Conservation (phyloP, 2,113 vertebrate genomes). For the Formicarius rufipectus region DNA sequence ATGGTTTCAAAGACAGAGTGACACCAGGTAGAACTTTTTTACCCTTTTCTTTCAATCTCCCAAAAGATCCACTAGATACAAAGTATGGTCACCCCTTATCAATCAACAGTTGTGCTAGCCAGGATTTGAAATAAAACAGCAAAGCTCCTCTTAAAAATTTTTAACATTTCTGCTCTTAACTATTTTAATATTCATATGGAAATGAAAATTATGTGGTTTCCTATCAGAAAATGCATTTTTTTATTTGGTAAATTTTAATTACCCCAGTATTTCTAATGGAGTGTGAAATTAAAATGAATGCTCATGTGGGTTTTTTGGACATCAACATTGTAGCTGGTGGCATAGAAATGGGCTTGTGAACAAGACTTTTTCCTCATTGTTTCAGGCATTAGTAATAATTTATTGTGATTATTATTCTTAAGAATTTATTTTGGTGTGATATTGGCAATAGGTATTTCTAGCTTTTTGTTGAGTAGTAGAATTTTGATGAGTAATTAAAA, state of each 20-base stretch:
- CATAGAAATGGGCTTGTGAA: neutral
- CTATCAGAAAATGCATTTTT: neutral
- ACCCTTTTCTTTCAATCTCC: neutral
- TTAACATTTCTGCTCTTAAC: neutral
- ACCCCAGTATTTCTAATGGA: neutral
- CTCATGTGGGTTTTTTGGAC: neutral
- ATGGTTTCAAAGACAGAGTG: neutral
- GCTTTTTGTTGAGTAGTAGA: neutral
- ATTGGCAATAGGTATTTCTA: neutral
- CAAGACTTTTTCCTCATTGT: neutral
- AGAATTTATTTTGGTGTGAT: neutral
- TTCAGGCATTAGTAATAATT: neutral
- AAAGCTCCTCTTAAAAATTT: neutral
- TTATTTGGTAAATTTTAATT: conserved; percentile 11
- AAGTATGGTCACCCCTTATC: neutral
- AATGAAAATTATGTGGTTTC: neutral
- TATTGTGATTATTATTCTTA: neutral
- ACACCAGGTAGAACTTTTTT: neutral
- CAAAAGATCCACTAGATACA: neutral
- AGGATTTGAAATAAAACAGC: neutral
- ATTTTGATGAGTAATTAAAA: conserved; percentile 14
- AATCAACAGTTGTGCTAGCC: neutral
- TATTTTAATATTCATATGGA: conserved; percentile 3
- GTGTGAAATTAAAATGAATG: conserved; percentile 11
- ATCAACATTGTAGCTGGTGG: neutral